phyloP scores from a whole-genome alignment of 2,797 vertebrate genomes.

The Acanthurus lineatus region DNA sequence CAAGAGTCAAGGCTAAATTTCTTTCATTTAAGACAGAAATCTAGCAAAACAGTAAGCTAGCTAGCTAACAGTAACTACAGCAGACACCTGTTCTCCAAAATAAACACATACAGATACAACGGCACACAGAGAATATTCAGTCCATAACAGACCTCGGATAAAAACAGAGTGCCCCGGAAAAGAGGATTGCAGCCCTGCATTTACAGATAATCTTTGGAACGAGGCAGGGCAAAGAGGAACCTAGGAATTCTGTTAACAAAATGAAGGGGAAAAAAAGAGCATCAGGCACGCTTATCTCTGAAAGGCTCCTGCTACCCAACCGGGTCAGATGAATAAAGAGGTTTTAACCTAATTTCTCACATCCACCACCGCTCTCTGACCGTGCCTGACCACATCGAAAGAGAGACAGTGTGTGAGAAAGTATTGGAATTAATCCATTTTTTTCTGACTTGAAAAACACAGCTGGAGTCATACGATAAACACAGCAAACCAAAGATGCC shows the following conservation, averaged over 20 bases:
- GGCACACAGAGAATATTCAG: slow-evolving; percentile 46
- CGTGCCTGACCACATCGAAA: slow-evolving; percentile 46
- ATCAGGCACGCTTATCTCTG: slow-evolving; percentile 78
- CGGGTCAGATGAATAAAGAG: slow-evolving; percentile 82
- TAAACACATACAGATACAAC: slow-evolving; percentile 36
- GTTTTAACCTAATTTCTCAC: slow-evolving; percentile 83
- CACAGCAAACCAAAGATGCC: slow-evolving; percentile 36
- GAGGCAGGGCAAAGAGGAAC: slow-evolving; percentile 73
- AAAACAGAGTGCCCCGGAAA: slow-evolving; percentile 69
- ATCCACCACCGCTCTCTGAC: slow-evolving; percentile 54
- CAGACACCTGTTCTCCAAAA: slow-evolving; percentile 48
- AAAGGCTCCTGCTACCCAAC: slow-evolving; percentile 74
- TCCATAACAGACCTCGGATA: slow-evolving; percentile 59
- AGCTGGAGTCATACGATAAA: slow-evolving; percentile 37
- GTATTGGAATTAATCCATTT: slow-evolving; percentile 62
- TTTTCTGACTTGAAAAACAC: slow-evolving; percentile 34
- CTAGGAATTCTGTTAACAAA: slow-evolving; percentile 78
- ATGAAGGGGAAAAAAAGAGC: slow-evolving; percentile 68
- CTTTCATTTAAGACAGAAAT: neutral
- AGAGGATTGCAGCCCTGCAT: slow-evolving; percentile 81
- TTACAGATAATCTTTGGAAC: slow-evolving; percentile 82
- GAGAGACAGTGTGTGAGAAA: slow-evolving; percentile 22
- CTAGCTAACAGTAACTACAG: neutral
- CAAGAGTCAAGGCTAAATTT: neutral
- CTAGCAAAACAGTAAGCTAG: neutral